Percentiles rank a stretch among this genome's conserved stretches.
Evolutionary conservation across 2,113 vertebrate genomes (phyloP).

Genomic region (Oryzias melastigma): DNA sequence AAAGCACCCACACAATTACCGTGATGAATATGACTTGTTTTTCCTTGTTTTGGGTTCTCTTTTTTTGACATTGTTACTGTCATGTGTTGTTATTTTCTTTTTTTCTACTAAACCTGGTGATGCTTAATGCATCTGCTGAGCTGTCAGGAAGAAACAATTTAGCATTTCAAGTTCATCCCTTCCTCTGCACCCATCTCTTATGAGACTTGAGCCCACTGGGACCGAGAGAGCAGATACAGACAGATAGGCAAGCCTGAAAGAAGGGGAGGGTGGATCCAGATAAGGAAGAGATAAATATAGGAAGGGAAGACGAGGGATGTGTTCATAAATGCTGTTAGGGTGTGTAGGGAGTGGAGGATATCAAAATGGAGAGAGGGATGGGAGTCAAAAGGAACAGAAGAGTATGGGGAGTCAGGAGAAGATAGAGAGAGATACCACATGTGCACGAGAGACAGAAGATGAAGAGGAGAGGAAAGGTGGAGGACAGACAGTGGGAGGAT

Average conservation of each 20-base stretch:
- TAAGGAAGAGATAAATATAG: slow-evolving; percentile 68
- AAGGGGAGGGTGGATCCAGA: slow-evolving; percentile 55
- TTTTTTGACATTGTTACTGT: slow-evolving; percentile 52
- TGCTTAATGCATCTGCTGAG: slow-evolving; percentile 85
- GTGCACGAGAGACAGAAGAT: slow-evolving; percentile 27
- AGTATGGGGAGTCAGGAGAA: slow-evolving; percentile 61
- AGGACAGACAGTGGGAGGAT: slow-evolving; percentile 24
- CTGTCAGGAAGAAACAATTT: slow-evolving; percentile 64
- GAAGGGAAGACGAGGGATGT: slow-evolving; percentile 49
- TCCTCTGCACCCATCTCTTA: slow-evolving; percentile 35
- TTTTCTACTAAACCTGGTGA: slow-evolving; percentile 67
- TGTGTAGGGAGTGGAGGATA: slow-evolving; percentile 55
- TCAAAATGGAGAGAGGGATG: slow-evolving; percentile 56
- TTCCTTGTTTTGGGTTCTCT: slow-evolving; percentile 80
- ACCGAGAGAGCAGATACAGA: slow-evolving; percentile 59
- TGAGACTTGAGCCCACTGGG: slow-evolving; percentile 46
- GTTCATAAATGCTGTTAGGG: slow-evolving; percentile 64
- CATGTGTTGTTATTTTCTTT: background rate
- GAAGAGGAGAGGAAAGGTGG: slow-evolving; percentile 33
- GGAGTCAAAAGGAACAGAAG: slow-evolving; percentile 57
- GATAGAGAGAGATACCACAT: slow-evolving; percentile 55
- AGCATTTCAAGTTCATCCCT: slow-evolving; percentile 50
- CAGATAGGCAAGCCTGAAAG: slow-evolving; percentile 53
- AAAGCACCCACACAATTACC: slow-evolving; percentile 99
- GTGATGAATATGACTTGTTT: slow-evolving; percentile 99